Conservation (phyloP, 2,113 vertebrate genomes). For the Trematocara zebra region DNA sequence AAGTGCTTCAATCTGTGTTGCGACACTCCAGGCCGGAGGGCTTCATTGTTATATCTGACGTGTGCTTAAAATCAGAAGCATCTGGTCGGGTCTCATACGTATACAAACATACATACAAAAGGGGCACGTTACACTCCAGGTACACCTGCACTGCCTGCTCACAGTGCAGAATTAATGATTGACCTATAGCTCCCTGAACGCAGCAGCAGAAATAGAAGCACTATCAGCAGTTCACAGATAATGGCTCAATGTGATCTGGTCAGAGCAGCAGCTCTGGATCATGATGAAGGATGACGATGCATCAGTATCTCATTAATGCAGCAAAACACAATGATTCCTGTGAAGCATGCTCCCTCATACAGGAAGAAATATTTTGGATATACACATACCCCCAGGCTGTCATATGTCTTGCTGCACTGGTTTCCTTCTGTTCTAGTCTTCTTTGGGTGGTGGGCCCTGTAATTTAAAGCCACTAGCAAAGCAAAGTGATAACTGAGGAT, state of each 20-base stretch:
- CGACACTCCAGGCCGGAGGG: not conserved
- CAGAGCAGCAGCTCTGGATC: not conserved
- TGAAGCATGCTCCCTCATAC: not conserved
- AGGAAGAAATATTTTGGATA: not conserved
- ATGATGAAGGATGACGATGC: constrained; percentile 13
- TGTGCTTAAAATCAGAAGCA: constrained; percentile 11
- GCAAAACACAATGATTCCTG: not conserved
- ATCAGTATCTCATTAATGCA: not conserved
- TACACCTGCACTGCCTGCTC: not conserved
- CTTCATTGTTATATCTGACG: not conserved
- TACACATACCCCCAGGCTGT: not conserved
- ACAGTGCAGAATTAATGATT: constrained; percentile 51
- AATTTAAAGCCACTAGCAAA: constrained; percentile 38
- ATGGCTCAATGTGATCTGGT: constrained; percentile 46
- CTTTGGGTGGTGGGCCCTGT: constrained; percentile 16
- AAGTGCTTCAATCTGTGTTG: not conserved
- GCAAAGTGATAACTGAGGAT: constrained; percentile 38
- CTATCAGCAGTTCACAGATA: constrained; percentile 58
- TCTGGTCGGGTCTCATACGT: constrained; percentile 48
- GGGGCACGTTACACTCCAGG: not conserved
- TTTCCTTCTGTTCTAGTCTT: not conserved
- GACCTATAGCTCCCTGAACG: constrained; percentile 5
- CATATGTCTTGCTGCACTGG: not conserved
- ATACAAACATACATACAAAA: constrained; percentile 4
- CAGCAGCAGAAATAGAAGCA: constrained; percentile 26